A percentile compares a stretch with the other conserved stretches of the same genome.
These are phyloP conservation scores for Osmerus mordax DNA, from an alignment of 2,113 vertebrate genomes.

Conservation along the genomic window DNA sequence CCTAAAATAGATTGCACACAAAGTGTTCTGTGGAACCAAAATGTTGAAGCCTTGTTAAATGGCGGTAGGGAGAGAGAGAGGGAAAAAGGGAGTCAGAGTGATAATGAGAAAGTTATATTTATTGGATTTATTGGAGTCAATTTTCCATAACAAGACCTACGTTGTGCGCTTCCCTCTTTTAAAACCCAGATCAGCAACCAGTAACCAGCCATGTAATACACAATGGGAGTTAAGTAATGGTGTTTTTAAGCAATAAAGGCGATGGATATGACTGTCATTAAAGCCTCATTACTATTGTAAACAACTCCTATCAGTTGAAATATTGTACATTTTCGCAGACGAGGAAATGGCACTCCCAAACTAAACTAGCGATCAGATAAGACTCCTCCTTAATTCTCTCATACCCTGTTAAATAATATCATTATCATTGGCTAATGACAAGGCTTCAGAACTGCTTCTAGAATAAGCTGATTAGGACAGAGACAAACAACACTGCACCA, in stretches of 20 bases:
- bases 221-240: conserved; percentile 62
- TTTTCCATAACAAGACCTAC: conserved; percentile 51
- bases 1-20: conserved; percentile 42
- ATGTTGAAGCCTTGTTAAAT: conserved; percentile 55
- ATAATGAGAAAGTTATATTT: conserved; percentile 38
- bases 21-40: conserved; percentile 65
- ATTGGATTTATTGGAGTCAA: conserved; percentile 36
- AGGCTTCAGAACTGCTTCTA: conserved; percentile 70
- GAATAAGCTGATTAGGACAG: conserved; percentile 78
- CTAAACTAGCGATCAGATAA: conserved; percentile 71
- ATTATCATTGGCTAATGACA: conserved; percentile 79
- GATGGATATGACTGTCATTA: conserved; percentile 63
- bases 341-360: conserved; percentile 70
- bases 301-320: conserved; percentile 65
- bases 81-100: background rate
- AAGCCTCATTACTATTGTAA: conserved; percentile 59
- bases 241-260: conserved; percentile 61
- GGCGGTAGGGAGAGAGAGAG: conserved; percentile 27
- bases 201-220: conserved; percentile 58
- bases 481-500: conserved; percentile 69
- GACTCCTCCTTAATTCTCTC: conserved; percentile 70
- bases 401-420: conserved; percentile 78
- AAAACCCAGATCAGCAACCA: conserved; percentile 55
- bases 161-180: conserved; percentile 32
- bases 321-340: conserved; percentile 62